Evolutionary conservation across 2,888 invertebrate genomes (phyloP), one percentile per base, ranked within the genome.

Genomic region (Polietes domitor): DNA sequence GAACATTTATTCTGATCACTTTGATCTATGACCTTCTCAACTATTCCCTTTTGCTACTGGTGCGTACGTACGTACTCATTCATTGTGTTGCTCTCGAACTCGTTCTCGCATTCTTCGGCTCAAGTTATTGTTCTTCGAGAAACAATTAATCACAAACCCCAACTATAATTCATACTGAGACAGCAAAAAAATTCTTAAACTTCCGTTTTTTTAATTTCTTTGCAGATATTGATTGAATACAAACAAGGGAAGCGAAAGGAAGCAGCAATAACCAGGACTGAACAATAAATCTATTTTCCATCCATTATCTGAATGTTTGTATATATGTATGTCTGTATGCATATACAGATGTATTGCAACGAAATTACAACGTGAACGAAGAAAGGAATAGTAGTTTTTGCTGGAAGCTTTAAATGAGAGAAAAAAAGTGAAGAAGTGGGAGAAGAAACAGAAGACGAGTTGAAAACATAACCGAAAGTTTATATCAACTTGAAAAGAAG

Each of bases 201-300:
- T 78, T n/a, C 5, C 26, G 17, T 70, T 43, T 32, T 72, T 68
- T 24, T 70, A 17, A n/a, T 65, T 72, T 80, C 41, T 50, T 82
- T 83, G 2, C 79, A 83, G 83, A 77, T 83, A 68, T 77, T 68
- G 73, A 73, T 72, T 71, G n/a, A 79, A 72, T 58, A 19, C 58
- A 28, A 32, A 61, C 15, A 21, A 43, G 5, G 5, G 43, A 12
- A 68, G 21, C 5, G 6, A 58, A 19, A 43, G 43, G 10, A 43
- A 71, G 17, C 61, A 28, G 24, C 61, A 61, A 61, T 61, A n/a
- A 32, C 61, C 19, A 32, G 26, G 4, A 58, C 7, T 68, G 43
- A 63, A 78, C 55, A 75, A 82, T 72, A 82, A 78, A 78, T 75
- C 17, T 78, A 65, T 70, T 28, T 73, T 37, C 61, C 41, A 17